Base-by-base conservation (phyloP, 2,797 vertebrate species). In the Rhabdophis nuchalis region DNA sequence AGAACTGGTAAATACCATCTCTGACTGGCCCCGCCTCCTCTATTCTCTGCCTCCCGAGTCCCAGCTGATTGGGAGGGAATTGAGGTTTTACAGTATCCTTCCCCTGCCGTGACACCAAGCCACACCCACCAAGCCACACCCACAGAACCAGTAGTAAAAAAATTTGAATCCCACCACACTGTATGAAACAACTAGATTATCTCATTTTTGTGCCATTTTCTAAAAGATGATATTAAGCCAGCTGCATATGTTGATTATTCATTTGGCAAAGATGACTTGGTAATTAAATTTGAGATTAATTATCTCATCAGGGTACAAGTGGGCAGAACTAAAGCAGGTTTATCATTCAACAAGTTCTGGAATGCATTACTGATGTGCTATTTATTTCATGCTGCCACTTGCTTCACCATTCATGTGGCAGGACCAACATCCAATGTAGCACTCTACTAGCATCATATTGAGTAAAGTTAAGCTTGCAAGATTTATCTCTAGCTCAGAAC, bases 211-310 rank as follows among this genome's bases (percentile, higher is more conserved):
- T 89, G 32, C 58, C 7, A 11, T 88, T 91, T 41, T 88, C 54
- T 58, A 77, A 58, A 41, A 68, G 32, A 92, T 86, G 58, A 68
- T 8, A 89, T 89, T 86, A 85, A 89, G 91, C 27, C 77, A 92
- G 64, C 86, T 88, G 68, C 86, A 92, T 41, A 82, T 85, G 58
- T 58, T 89, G 91, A 92, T 89, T 86, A 89, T 85, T 60, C 91
- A 86, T 92, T 92, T 92, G 91, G 88, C 77, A 92, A 92, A 86
- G 58, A 89, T 52, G 29, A 60, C 88, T 88, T 82, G 54, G 68
- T 89, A 92, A 92, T 89, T 92, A 86, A 89, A 85, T 36, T 6
- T 64, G 91, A 92, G 87, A 89, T 89, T 64, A 68, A 86, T 92
- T 92, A 86, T 89, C 77, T 89, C 77, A 92, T 92, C 77, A 92